A percentile compares a stretch with the other conserved stretches of the same genome.
These are phyloP conservation scores for Papilio helenus DNA, from an alignment of 1,140 invertebrate genomes.

Conservation along the genomic window DNA sequence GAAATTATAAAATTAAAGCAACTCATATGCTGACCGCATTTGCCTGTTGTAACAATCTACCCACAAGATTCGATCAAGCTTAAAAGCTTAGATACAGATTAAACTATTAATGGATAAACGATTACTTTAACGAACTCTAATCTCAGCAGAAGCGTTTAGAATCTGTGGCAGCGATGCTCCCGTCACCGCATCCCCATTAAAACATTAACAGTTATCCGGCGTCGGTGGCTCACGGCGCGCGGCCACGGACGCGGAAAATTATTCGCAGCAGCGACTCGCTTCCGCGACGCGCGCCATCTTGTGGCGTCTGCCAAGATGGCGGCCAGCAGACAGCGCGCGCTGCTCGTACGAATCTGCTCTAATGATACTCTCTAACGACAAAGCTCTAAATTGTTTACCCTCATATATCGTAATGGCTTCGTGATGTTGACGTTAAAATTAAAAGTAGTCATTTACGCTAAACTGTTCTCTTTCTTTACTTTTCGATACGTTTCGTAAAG, in stretches of 20 bases:
- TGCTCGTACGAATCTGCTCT: slow-evolving; percentile 9
- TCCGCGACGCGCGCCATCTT: slow-evolving; percentile 54
- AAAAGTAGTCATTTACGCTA: neutral
- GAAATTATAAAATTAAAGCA: neutral
- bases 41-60: neutral
- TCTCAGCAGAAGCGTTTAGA: slow-evolving; percentile 6
- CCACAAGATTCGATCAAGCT: neutral
- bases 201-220: slow-evolving; percentile 58
- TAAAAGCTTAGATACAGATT: slow-evolving; percentile 18
- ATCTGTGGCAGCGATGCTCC: slow-evolving; percentile 21
- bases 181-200: slow-evolving; percentile 49
- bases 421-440: neutral
- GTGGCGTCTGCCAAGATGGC: slow-evolving; percentile 34
- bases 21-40: neutral
- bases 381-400: slow-evolving; percentile 8
- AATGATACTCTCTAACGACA: slow-evolving; percentile 21
- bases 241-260: slow-evolving; percentile 72
- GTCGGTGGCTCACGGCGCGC: slow-evolving; percentile 40
- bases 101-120: slow-evolving; percentile 9
- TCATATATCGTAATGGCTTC: neutral
- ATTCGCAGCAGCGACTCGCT: slow-evolving; percentile 56
- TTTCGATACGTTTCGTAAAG: neutral
- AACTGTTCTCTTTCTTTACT: neutral
- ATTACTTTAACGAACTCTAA: slow-evolving; percentile 17
- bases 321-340: neutral